Conservation (phyloP, 2,113 vertebrate genomes). For the Propithecus coquereli region DNA sequence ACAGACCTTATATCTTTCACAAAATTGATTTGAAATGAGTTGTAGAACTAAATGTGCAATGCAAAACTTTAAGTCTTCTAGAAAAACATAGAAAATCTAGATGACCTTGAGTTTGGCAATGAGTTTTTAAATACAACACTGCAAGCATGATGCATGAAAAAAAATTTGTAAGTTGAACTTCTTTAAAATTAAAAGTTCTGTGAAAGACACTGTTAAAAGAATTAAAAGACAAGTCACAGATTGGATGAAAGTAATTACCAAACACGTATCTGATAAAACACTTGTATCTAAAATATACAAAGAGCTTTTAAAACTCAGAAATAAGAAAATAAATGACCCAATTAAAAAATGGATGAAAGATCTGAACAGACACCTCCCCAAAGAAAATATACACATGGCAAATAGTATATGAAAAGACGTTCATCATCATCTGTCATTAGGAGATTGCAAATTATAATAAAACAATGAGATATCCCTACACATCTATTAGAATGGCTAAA, state of each 20-base stretch:
- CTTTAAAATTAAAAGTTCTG: not conserved
- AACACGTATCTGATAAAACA: not conserved
- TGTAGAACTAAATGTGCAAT: not conserved
- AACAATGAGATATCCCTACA: not conserved
- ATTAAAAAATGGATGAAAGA: not conserved
- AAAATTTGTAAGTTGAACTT: not conserved
- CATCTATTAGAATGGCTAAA: not conserved
- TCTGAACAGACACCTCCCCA: not conserved
- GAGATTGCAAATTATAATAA: not conserved
- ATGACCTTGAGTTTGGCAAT: not conserved
- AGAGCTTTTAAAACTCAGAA: not conserved
- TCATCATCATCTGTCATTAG: not conserved
- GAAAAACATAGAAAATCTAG: not conserved
- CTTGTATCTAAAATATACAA: not conserved
- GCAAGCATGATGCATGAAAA: not conserved
- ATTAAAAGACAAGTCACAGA: not conserved
- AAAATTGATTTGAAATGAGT: not conserved
- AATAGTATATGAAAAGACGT: not conserved
- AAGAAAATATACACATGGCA: not conserved
- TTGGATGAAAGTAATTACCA: slow-evolving; percentile 5
- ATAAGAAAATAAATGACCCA: not conserved
- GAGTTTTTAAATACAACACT: not conserved
- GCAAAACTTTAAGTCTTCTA: not conserved
- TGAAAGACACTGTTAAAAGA: not conserved
- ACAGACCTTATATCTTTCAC: not conserved